A percentile compares a stretch with the other conserved stretches of the same genome.
Evolutionary conservation across 2,888 invertebrate species (phyloP).

Genomic region (Trachelus troglodyta): DNA sequence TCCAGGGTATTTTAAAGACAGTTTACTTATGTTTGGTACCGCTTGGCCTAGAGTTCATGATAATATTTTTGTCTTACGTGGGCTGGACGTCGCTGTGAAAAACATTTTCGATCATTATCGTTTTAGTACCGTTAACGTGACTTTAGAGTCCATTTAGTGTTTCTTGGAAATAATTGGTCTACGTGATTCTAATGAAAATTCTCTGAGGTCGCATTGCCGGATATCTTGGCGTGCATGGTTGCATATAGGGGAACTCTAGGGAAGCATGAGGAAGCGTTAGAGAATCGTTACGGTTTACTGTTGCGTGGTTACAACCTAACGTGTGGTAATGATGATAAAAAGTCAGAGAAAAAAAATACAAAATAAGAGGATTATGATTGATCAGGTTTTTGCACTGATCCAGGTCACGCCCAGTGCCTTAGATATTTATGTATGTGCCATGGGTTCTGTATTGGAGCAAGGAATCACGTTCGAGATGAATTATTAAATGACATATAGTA

Average conservation of each 20-base stretch:
- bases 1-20: neutral
- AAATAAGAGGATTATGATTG: neutral
- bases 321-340: neutral
- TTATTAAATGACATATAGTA: neutral
- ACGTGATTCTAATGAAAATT: neutral
- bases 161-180: neutral
- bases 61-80: neutral
- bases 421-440: neutral
- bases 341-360: neutral
- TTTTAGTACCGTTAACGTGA: neutral
- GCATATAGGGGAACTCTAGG: neutral
- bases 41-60: neutral
- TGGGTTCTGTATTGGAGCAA: neutral
- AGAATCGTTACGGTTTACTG: neutral
- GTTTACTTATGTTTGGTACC: neutral
- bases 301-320: neutral
- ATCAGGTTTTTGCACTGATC: neutral
- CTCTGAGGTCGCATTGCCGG: neutral
- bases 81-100: neutral
- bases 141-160: neutral
- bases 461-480: neutral
- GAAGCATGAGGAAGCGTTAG: neutral
- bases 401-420: neutral
- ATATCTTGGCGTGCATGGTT: neutral
- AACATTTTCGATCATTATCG: neutral